Percentiles rank a stretch among this genome's conserved stretches.
Evolutionary conservation across 2,797 vertebrate species (phyloP).

Genomic region (Australoheros facetus): DNA sequence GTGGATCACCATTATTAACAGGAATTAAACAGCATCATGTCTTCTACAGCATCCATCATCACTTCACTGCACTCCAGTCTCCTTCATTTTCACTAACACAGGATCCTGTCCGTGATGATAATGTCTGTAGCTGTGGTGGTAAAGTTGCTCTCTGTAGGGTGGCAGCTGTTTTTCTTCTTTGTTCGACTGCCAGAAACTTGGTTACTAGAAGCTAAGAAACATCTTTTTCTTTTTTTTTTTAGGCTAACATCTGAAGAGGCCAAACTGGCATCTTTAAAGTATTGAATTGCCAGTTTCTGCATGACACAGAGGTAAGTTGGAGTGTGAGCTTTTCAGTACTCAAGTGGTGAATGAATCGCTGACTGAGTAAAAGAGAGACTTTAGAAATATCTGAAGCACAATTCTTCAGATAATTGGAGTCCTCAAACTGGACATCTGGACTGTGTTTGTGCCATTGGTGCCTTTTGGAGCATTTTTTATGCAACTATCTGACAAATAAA

Average conservation of each 20-base stretch:
- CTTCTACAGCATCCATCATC: neutral
- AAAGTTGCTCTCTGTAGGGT: accelerated
- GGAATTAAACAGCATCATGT: neutral
- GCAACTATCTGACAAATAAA: neutral
- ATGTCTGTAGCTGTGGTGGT: neutral
- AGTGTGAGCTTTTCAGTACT: neutral
- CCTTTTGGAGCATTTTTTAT: neutral
- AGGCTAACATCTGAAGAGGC: neutral
- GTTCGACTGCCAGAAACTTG: neutral
- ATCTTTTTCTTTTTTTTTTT: too few species aligned
- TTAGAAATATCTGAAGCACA: neutral
- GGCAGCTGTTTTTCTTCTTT: neutral
- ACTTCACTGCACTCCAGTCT: neutral
- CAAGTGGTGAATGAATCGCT: neutral
- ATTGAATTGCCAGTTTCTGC: too few species aligned
- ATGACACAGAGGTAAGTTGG: neutral
- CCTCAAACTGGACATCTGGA: neutral
- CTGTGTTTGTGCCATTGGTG: accelerated
- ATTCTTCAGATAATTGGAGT: neutral
- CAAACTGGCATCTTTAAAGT: neutral
- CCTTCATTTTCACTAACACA: neutral
- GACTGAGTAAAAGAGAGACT: neutral
- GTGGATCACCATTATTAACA: neutral
- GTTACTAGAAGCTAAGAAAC: too few species aligned
- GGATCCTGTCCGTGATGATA: neutral